Conservation (phyloP, 1,140 invertebrate genomes). For the Capitella teleta region DNA sequence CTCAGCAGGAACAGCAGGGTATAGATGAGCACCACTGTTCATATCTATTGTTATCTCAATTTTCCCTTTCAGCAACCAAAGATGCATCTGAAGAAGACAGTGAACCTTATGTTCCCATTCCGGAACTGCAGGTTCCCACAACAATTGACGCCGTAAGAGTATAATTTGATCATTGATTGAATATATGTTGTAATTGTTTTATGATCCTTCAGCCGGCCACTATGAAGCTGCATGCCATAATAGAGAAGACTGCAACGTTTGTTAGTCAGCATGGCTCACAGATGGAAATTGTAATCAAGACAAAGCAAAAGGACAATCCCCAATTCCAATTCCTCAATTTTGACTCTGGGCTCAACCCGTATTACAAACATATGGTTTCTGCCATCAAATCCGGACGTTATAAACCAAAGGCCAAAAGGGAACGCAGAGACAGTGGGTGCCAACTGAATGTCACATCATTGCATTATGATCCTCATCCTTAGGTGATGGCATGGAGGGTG, state of each 20-base stretch:
- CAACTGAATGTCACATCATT: no score
- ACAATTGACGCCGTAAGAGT: background rate
- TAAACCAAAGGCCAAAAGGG: background rate
- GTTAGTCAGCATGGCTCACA: constrained; percentile 85
- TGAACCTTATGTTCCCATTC: no score
- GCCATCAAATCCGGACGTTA: constrained; percentile 61
- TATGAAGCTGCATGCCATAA: constrained; percentile 82
- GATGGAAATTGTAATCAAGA: constrained; percentile 97
- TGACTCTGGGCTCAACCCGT: constrained; percentile 70
- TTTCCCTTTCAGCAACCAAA: no score
- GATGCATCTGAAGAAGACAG: no score
- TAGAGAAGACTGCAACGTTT: constrained; percentile 92
- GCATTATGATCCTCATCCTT: no score
- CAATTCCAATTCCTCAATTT: constrained; percentile 89
- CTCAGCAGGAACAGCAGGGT: background rate
- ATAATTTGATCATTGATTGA: background rate
- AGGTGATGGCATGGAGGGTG: no score
- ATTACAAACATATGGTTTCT: constrained; percentile 73
- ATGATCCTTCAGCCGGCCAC: constrained; percentile 66
- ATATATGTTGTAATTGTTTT: background rate
- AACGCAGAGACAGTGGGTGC: background rate
- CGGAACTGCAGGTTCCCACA: background rate
- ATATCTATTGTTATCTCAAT: no score
- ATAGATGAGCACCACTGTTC: background rate
- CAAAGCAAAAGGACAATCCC: constrained; percentile 85